A percentile compares a stretch with the other conserved stretches of the same genome.
Conservation (phyloP, 2,888 invertebrate species). For the Drosophila parthenogenetica region DNA sequence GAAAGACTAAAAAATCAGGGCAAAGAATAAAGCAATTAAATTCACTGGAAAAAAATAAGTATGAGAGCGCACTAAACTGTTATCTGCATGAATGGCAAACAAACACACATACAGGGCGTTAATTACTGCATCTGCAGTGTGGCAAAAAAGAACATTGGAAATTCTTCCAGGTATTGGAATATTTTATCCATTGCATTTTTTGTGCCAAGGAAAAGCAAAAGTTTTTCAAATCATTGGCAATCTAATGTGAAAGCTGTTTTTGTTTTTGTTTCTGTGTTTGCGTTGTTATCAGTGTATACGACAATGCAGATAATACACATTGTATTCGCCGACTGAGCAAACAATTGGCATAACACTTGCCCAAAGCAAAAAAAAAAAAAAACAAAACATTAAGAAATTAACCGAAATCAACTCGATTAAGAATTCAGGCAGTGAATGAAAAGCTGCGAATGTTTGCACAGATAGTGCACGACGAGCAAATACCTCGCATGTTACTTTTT, state of each 20-base stretch:
- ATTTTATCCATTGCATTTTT: conserved; percentile 1
- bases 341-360: conserved; percentile 30
- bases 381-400: background rate
- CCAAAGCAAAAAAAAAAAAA: conserved; percentile 4
- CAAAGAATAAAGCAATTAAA: conserved; percentile 11
- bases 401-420: background rate
- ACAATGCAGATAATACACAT: conserved; percentile 32
- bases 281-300: conserved; percentile 21
- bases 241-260: conserved; percentile 24
- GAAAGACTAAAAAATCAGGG: background rate
- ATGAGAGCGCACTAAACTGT: background rate
- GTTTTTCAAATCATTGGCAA: conserved; percentile 13
- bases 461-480: background rate
- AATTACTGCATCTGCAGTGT: conserved; percentile 6
- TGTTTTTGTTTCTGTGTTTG: background rate
- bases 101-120: background rate
- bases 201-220: background rate
- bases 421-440: background rate
- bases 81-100: conserved; percentile 1
- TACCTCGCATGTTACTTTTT: background rate
- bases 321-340: conserved; percentile 26
- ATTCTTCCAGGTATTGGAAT: conserved; percentile 4
- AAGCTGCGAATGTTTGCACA: background rate
- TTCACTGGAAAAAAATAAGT: conserved; percentile 1
- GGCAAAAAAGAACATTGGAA: background rate